A percentile compares a stretch with the other conserved stretches of the same genome.
These are phyloP conservation scores for Engraulis encrasicolus DNA, from an alignment of 2,113 vertebrate species.

Conservation along the genomic window DNA sequence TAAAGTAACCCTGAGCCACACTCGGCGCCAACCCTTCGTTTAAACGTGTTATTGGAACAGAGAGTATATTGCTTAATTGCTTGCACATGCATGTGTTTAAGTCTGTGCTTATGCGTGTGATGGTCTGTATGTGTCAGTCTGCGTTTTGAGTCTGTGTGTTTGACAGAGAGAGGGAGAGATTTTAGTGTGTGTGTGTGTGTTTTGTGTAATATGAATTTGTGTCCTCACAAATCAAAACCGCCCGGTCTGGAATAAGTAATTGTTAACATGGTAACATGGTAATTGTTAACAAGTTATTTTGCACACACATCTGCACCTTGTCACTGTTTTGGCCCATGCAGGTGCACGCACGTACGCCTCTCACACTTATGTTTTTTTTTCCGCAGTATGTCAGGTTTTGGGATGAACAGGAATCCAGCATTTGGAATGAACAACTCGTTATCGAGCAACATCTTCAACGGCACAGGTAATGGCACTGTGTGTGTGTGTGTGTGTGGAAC, in stretches of 20 bases:
- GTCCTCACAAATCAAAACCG: neutral
- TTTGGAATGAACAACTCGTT: slow-evolving; percentile 95
- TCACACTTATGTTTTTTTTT: slow-evolving; percentile 31
- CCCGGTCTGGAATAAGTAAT: neutral
- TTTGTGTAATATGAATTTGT: too few species aligned
- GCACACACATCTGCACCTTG: neutral
- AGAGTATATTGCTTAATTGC: too few species aligned
- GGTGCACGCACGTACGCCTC: neutral
- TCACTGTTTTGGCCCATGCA: neutral
- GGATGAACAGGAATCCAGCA: slow-evolving; percentile 98
- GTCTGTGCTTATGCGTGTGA: too few species aligned
- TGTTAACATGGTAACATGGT: neutral
- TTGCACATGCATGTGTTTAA: too few species aligned
- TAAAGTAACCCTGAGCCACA: neutral
- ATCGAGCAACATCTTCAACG: slow-evolving; percentile 99
- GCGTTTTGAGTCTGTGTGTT: too few species aligned
- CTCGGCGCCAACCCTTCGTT: too few species aligned
- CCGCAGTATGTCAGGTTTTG: slow-evolving; percentile 98
- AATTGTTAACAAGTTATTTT: too few species aligned
- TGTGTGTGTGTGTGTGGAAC: neutral
- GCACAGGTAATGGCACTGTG: slow-evolving; percentile 83
- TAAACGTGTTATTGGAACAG: too few species aligned
- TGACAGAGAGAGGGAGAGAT: too few species aligned
- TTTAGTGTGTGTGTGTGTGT: too few species aligned
- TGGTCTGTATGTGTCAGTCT: too few species aligned